A percentile compares a stretch with the other conserved stretches of the same genome.
phyloP scores from a whole-genome alignment of 2,888 invertebrate species.

The Mantis religiosa region DNA sequence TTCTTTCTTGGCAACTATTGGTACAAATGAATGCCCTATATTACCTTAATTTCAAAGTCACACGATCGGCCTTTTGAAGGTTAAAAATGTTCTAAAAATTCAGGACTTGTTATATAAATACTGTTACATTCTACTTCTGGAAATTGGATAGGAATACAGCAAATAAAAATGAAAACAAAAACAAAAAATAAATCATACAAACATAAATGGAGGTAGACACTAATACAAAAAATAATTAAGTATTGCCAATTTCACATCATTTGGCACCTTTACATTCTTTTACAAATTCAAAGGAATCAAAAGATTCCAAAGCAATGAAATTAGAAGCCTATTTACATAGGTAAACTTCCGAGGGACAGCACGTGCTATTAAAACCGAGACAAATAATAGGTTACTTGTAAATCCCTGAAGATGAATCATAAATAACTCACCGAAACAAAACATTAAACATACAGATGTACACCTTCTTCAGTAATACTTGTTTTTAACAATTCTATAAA shows the following conservation, averaged over 20 bases:
- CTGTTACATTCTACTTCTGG: neutral
- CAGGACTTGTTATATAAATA: neutral
- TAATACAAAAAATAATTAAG: neutral
- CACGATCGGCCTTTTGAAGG: neutral
- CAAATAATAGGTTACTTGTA: neutral
- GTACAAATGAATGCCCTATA: neutral
- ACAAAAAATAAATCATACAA: neutral
- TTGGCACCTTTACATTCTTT: neutral
- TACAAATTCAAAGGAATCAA: neutral
- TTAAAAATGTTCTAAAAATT: neutral
- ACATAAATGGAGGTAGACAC: neutral
- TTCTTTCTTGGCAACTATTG: neutral
- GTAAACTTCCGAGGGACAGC: constrained; percentile 31
- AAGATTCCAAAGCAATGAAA: neutral
- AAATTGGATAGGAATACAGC: neutral
- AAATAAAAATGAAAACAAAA: neutral
- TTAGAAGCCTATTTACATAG: neutral
- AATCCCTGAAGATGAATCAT: neutral
- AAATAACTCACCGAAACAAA: neutral
- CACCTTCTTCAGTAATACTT: neutral
- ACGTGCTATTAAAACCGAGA: constrained; percentile 33
- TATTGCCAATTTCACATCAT: neutral
- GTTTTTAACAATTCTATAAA: neutral
- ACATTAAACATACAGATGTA: neutral
- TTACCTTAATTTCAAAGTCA: neutral